Conservation (phyloP, 2,797 vertebrate genomes). For the Peromyscus nudipes region DNA sequence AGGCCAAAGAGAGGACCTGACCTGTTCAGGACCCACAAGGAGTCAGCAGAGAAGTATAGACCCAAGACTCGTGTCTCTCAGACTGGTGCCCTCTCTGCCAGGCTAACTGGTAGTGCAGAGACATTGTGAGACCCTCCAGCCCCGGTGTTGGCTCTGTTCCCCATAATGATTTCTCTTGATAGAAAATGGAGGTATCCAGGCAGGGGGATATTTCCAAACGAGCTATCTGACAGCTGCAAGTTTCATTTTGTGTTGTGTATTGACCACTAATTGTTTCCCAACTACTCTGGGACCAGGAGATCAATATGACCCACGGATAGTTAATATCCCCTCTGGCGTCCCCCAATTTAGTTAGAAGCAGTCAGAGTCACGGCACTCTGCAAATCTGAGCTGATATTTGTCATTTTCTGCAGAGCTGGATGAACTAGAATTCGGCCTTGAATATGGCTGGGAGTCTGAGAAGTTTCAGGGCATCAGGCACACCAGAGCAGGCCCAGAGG, state of each 20-base stretch:
- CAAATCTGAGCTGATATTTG: slow-evolving; percentile 61
- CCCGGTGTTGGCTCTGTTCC: neutral
- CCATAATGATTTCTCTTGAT: slow-evolving; percentile 68
- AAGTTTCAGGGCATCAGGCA: neutral
- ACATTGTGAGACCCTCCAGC: neutral
- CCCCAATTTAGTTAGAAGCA: slow-evolving; percentile 67
- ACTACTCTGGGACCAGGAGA: slow-evolving; percentile 78
- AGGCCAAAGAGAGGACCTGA: neutral
- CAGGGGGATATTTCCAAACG: slow-evolving; percentile 82
- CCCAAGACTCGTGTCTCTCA: neutral
- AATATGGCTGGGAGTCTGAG: neutral
- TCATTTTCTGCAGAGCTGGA: neutral
- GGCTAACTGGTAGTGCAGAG: accelerated
- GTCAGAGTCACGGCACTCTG: slow-evolving; percentile 69
- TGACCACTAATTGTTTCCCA: slow-evolving; percentile 88
- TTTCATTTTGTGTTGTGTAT: slow-evolving; percentile 83
- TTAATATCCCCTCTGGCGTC: slow-evolving; percentile 76
- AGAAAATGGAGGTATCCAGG: slow-evolving; percentile 74
- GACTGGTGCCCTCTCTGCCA: accelerated
- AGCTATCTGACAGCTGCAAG: slow-evolving; percentile 84
- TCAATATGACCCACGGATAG: slow-evolving; percentile 83
- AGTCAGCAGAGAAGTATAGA: accelerated
- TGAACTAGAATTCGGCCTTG: neutral
- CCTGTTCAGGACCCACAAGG: neutral
- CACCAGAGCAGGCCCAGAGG: no score